Evolutionary conservation across 2,797 vertebrate genomes (phyloP).

Genomic region (Cheirogaleus major): DNA sequence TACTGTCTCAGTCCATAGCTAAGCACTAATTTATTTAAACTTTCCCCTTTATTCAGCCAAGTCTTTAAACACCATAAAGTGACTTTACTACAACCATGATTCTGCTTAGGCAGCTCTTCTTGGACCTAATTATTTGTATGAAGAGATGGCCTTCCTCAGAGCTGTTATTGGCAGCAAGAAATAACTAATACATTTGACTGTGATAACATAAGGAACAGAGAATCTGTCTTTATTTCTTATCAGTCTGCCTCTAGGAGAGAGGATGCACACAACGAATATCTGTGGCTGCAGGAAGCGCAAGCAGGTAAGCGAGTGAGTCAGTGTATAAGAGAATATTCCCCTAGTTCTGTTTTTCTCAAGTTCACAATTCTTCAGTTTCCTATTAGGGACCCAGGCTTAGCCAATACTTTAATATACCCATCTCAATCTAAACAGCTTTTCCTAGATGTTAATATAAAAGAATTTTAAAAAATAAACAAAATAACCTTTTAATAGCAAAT

Average conservation of each 20-base stretch:
- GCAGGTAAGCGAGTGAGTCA: background rate
- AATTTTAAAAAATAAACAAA: background rate
- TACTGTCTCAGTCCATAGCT: background rate
- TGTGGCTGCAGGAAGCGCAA: background rate
- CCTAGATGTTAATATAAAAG: background rate
- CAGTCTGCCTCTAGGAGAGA: background rate
- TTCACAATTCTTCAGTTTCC: constrained; percentile 7
- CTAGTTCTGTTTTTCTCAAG: background rate
- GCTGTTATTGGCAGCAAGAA: constrained; percentile 7
- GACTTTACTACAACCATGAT: constrained; percentile 57
- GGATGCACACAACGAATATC: background rate
- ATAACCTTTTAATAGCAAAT: background rate
- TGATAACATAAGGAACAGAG: background rate
- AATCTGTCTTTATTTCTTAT: background rate
- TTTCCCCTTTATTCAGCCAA: constrained; percentile 38
- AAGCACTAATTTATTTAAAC: constrained; percentile 58
- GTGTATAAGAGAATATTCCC: background rate
- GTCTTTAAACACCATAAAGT: constrained; percentile 53
- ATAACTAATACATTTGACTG: background rate
- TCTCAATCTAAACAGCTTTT: background rate
- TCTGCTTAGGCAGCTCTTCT: constrained; percentile 49
- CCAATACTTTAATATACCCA: background rate
- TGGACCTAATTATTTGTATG: constrained; percentile 59
- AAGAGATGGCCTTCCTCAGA: constrained; percentile 43
- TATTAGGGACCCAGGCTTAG: background rate